These are phyloP conservation scores for Enteromius unitaeniatus DNA, from an alignment of 2,797 vertebrate species.

Conservation along the genomic window DNA sequence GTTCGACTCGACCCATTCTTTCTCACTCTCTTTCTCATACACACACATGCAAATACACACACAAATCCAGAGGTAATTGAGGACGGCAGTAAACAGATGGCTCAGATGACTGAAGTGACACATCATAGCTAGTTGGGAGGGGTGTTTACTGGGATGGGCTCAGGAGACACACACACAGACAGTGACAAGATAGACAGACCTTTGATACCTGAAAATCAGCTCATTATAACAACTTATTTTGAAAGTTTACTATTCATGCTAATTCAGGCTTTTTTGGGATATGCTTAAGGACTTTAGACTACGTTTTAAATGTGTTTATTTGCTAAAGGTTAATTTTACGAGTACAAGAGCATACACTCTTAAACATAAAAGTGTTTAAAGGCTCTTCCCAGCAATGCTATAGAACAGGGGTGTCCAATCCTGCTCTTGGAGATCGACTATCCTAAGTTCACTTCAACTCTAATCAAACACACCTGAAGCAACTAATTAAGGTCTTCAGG, in stretches of 20 bases:
- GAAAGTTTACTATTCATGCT: neutral
- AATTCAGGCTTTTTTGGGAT: slow-evolving; percentile 1
- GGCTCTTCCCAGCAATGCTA: too few species aligned
- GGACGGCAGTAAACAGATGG: slow-evolving; percentile 46
- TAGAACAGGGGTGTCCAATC: too few species aligned
- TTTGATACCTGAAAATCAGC: neutral
- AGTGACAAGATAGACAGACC: slow-evolving; percentile 19
- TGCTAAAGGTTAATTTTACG: neutral
- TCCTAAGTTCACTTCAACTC: too few species aligned
- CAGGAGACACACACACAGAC: slow-evolving; percentile 18
- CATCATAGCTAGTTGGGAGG: slow-evolving; percentile 18
- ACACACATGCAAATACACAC: slow-evolving; percentile 31
- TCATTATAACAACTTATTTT: neutral
- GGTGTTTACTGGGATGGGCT: slow-evolving; percentile 25
- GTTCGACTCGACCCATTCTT: slow-evolving; percentile 25
- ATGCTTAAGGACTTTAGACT: neutral
- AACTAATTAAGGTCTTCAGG: too few species aligned
- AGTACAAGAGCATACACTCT: neutral
- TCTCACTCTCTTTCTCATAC: slow-evolving; percentile 10
- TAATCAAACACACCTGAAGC: too few species aligned
- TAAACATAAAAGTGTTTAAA: too few species aligned
- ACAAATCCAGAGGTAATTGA: slow-evolving; percentile 34
- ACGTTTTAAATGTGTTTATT: neutral
- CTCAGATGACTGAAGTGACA: slow-evolving; percentile 49
- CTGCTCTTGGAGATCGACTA: too few species aligned